Conservation (phyloP, 1,140 invertebrate species). For the Hycleus phaleratus region DNA sequence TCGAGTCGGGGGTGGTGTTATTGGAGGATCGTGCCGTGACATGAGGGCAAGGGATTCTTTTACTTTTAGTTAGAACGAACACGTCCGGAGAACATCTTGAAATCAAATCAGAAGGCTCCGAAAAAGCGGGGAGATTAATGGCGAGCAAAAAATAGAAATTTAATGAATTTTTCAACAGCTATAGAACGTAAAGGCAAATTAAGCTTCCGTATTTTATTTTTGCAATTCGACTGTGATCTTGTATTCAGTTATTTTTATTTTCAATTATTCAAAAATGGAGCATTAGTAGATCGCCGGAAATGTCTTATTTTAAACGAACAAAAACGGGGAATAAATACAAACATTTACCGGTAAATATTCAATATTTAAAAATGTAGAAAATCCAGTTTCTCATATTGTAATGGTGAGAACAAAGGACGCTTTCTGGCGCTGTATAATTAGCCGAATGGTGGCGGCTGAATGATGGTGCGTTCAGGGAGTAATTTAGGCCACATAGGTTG, state of each 20-base stretch:
- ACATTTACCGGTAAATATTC: no score
- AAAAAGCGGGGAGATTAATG: conserved; percentile 9
- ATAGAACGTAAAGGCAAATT: conserved; percentile 16
- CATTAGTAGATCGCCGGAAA: no score
- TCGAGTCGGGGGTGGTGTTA: background rate
- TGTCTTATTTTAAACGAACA: no score
- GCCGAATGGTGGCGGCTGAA: no score
- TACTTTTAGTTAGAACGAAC: conserved; percentile 1
- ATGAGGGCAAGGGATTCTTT: conserved; percentile 20
- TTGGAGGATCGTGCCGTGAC: conserved; percentile 22
- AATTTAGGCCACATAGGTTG: conserved; percentile 22
- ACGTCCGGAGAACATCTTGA: background rate
- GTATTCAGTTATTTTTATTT: no score
- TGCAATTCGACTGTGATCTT: background rate
- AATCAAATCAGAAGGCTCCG: conserved; percentile 22
- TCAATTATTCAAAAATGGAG: no score
- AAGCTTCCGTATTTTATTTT: conserved; percentile 14
- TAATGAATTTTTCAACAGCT: conserved; percentile 25
- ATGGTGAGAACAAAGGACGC: no score
- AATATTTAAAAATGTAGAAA: no score
- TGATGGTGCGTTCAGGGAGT: conserved; percentile 24
- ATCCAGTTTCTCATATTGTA: no score
- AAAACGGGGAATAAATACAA: no score
- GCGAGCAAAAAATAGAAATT: conserved; percentile 25
- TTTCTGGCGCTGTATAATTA: no score